Base-by-base conservation (phyloP, 1,140 invertebrate genomes). In the Drosophila insularis region DNA sequence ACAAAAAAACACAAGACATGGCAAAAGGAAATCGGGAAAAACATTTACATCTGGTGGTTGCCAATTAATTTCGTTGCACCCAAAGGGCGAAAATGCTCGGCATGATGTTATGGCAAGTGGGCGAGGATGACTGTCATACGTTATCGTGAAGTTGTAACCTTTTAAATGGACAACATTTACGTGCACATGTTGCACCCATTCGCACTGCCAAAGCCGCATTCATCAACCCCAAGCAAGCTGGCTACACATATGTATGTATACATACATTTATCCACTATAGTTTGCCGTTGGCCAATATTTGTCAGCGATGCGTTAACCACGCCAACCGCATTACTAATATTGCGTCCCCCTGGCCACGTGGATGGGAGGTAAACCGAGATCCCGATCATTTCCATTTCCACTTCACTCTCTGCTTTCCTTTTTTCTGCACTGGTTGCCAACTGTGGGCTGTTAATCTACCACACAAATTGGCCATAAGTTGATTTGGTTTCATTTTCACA, bases 21-120 rank as follows among this genome's bases (percentile, higher is more conserved):
- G 40, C 43, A 59, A 50, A 64, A 43, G 63, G 62, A 69, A 77
- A 77, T 74, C 73, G 58, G 64, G 74, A 56, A 77, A 73, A 77
- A 76, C 70, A 76, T 76, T 46, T 69, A 59, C 74, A 77, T 77
- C 56, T 62, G 74, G 65, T 62, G 61, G 65, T 77, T 77, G 71
- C 62, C 74, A 77, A 77, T 77, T 77, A 77, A 77, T 73, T 73
- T 70, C 46, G 61, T 70, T 76, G 71, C 72, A 75, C 62, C 50
- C 54, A 63, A 19, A 58, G 46, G 46, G 59, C 69, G 37, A 55
- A 62, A 67, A 67, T 43, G 55, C 58, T 19, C 58, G 37, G 37
- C 40, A 39, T 19, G 54, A 56, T 56, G 63, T 61, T 66, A 8
- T 40, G 11, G 13, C 35, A 50, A 70, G 56, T 56, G 11, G 32